phyloP scores from a whole-genome alignment of 2,113 vertebrate genomes.

The Halcyon senegalensis region DNA sequence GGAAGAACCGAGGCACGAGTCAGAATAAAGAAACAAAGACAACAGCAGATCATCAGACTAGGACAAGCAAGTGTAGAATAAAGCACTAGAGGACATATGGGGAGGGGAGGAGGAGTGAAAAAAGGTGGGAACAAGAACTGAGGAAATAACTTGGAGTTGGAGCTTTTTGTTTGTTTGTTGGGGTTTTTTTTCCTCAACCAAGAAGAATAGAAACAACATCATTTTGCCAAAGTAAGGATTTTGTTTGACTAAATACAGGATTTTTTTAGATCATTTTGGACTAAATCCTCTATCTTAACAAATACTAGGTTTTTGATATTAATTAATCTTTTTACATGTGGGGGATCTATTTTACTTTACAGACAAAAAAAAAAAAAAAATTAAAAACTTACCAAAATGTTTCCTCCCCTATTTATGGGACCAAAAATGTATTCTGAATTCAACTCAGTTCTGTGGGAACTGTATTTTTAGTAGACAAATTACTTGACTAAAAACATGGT shows the following conservation, averaged over 20 bases:
- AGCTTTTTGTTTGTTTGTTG: accelerated
- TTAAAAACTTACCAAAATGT: not conserved
- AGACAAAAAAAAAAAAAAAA: not conserved
- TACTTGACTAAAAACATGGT: not conserved
- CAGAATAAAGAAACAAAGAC: not conserved
- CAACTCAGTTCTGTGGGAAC: not conserved
- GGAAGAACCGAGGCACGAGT: not conserved
- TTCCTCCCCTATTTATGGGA: not conserved
- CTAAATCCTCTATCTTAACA: not conserved
- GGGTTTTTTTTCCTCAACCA: not conserved
- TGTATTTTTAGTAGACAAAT: not conserved
- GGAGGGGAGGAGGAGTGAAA: not conserved
- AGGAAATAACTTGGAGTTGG: not conserved
- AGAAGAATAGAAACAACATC: not conserved
- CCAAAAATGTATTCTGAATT: not conserved
- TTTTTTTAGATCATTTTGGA: not conserved
- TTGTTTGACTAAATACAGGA: not conserved
- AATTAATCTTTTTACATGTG: not conserved
- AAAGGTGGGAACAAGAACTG: not conserved
- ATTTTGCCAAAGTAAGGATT: not conserved
- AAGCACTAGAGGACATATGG: not conserved
- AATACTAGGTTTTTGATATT: not conserved
- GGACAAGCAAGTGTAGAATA: not conserved
- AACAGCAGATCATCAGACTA: not conserved
- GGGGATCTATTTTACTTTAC: not conserved